Evolutionary conservation across 2,797 vertebrate genomes (phyloP).

Genomic region (Lutjanus campechanus): DNA sequence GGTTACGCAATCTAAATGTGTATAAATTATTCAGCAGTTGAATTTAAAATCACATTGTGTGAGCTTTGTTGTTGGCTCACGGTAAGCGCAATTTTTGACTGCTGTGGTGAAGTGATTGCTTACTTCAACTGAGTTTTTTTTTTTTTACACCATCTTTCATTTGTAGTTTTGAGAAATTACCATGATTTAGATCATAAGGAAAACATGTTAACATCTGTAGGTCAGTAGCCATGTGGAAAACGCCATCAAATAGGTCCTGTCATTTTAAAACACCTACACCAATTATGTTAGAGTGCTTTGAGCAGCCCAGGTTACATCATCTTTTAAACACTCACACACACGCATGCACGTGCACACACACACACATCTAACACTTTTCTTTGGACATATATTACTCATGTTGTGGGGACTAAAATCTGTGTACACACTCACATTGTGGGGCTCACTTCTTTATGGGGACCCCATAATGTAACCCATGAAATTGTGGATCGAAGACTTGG

Average conservation of each 20-base stretch:
- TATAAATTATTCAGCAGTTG: constrained; percentile 37
- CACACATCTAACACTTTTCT: background rate
- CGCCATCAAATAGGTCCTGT: constrained; percentile 2
- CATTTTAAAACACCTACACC: constrained; percentile 38
- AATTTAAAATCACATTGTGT: constrained; percentile 6
- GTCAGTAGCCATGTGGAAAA: constrained; percentile 4
- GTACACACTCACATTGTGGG: too few relatives aligned
- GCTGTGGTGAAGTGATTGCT: constrained; percentile 4
- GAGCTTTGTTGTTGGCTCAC: constrained; percentile 4
- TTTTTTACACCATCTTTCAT: background rate
- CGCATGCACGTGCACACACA: background rate
- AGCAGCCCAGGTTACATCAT: constrained; percentile 34
- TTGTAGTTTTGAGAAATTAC: background rate
- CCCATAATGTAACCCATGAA: too few relatives aligned
- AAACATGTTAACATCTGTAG: constrained; percentile 3
- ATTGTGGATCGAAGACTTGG: too few relatives aligned
- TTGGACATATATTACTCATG: too few relatives aligned
- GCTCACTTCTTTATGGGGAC: too few relatives aligned
- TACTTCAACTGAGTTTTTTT: background rate
- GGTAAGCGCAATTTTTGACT: background rate
- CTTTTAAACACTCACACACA: background rate
- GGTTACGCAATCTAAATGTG: constrained; percentile 20
- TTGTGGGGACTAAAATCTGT: too few relatives aligned
- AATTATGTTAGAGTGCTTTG: constrained; percentile 37
- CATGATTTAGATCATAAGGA: background rate